These are phyloP conservation scores for Coturnix japonica DNA, from an alignment of 2,113 vertebrate species.

Conservation along the genomic window DNA sequence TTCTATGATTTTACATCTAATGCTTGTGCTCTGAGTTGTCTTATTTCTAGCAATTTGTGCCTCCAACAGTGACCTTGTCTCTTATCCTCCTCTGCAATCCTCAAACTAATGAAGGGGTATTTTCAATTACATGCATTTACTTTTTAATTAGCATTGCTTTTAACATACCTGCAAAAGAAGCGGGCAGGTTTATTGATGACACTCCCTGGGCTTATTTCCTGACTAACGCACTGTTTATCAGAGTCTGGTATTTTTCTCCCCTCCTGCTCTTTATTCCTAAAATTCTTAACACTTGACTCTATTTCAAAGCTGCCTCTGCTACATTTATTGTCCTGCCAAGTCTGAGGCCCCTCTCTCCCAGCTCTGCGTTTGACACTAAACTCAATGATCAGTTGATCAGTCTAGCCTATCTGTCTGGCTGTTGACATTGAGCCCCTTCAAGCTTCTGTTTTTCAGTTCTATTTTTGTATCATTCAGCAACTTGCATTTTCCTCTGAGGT, in stretches of 20 bases:
- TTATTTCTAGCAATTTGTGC: neutral
- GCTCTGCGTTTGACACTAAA: conserved; percentile 36
- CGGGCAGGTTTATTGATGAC: neutral
- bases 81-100: neutral
- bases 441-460: conserved; percentile 74
- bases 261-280: neutral
- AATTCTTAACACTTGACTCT: neutral
- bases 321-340: neutral
- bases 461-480: conserved; percentile 78
- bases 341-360: neutral
- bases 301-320: neutral
- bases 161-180: neutral
- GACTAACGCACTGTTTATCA: neutral
- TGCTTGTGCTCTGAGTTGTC: neutral
- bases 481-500: conserved; percentile 81
- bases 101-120: neutral
- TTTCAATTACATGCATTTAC: neutral
- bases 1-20: neutral
- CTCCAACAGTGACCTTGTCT: neutral
- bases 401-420: conserved; percentile 71
- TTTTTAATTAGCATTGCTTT: neutral
- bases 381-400: conserved; percentile 69
- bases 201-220: neutral
- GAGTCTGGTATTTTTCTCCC: fast-evolving
- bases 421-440: conserved; percentile 64